phyloP scores from a whole-genome alignment of 2,888 invertebrate genomes.

The Pristionchus exspectatus region DNA sequence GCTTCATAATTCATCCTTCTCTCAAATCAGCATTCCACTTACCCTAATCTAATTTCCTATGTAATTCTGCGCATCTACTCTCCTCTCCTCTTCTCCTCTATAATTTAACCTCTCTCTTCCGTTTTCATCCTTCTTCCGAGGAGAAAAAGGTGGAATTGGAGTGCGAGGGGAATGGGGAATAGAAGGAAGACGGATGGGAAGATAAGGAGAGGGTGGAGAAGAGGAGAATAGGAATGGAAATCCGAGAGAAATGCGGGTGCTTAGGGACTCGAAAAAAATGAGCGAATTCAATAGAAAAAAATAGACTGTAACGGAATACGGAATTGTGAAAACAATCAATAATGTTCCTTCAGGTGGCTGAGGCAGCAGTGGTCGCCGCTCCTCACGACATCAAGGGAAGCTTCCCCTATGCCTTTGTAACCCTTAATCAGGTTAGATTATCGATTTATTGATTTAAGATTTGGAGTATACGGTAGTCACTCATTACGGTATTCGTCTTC shows the following conservation, averaged over 20 bases:
- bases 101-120: background rate
- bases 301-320: background rate
- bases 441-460: background rate
- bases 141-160: slow-evolving; percentile 23
- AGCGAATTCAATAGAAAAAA: background rate
- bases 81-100: background rate
- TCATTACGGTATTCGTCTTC: background rate
- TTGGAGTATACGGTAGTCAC: slow-evolving; percentile 8
- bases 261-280: background rate
- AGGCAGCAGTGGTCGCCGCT: slow-evolving; percentile 95
- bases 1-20: background rate
- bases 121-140: background rate
- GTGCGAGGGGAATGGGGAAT: background rate
- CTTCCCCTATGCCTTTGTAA: slow-evolving; percentile 96
- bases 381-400: slow-evolving; percentile 97
- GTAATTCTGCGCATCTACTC: background rate
- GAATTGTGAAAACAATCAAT: background rate
- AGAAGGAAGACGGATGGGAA: slow-evolving; percentile 36
- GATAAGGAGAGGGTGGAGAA: background rate
- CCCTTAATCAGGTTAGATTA: slow-evolving; percentile 86
- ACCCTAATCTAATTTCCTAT: background rate
- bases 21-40: background rate
- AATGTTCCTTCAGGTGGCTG: slow-evolving; percentile 84
- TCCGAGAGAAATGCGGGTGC: background rate
- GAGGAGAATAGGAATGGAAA: background rate